A percentile compares a stretch with the other conserved stretches of the same genome.
Evolutionary conservation across 2,888 invertebrate genomes (phyloP).

Genomic region (Acronicta leporina): DNA sequence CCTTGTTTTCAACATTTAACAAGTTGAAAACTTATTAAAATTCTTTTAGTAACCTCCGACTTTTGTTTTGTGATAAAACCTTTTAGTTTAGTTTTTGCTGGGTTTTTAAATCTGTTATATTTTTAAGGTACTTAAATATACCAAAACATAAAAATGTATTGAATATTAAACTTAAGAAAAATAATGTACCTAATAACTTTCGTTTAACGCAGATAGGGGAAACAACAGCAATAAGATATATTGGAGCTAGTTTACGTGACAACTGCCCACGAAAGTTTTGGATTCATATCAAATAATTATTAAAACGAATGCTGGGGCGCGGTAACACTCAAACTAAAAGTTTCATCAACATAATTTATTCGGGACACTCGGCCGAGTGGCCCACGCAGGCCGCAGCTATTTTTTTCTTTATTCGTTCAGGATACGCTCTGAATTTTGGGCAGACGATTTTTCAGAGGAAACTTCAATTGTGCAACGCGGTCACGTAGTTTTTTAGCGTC

Average conservation of each 20-base stretch:
- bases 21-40: slow-evolving; percentile 48
- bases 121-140: not conserved
- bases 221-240: slow-evolving; percentile 9
- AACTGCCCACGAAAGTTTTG: slow-evolving; percentile 37
- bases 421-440: slow-evolving; percentile 74
- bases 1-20: slow-evolving; percentile 32
- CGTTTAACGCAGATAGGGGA: too few species aligned
- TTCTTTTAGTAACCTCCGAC: slow-evolving; percentile 36
- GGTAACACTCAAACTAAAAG: slow-evolving; percentile 78
- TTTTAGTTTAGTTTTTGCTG: slow-evolving; percentile 18
- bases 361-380: slow-evolving; percentile 77
- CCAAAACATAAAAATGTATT: not conserved
- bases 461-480: slow-evolving; percentile 77
- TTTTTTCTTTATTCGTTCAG: slow-evolving; percentile 81
- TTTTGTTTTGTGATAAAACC: slow-evolving; percentile 16
- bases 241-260: slow-evolving; percentile 12
- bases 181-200: too few species aligned
- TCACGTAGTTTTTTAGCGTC: slow-evolving; percentile 86
- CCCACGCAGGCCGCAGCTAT: slow-evolving; percentile 68
- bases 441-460: slow-evolving; percentile 77
- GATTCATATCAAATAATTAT: slow-evolving; percentile 71
- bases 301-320: slow-evolving; percentile 64
- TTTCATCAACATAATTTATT: slow-evolving; percentile 87
- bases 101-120: too few species aligned
- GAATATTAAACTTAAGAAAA: too few species aligned